Evolutionary conservation across 2,888 invertebrate species (phyloP).

Genomic region (Suillia variegata): DNA sequence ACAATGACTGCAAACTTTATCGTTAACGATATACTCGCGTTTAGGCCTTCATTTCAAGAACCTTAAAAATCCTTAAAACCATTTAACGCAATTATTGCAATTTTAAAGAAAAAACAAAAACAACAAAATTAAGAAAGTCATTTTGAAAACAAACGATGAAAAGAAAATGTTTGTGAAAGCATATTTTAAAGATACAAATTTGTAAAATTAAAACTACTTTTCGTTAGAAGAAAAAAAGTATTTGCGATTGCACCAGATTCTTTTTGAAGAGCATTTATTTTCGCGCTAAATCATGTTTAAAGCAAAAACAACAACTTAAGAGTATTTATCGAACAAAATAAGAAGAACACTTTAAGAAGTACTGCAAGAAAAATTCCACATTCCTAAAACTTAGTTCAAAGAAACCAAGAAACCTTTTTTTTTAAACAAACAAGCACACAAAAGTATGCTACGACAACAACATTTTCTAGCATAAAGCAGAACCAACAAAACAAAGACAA

Average conservation of each 20-base stretch:
- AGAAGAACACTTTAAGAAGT: no score
- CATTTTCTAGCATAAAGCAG: not conserved
- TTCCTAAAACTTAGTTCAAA: no score
- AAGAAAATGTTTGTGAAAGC: no score
- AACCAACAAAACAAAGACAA: not conserved
- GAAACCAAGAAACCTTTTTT: no score
- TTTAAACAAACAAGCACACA: not conserved
- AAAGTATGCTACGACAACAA: not conserved
- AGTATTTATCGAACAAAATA: no score
- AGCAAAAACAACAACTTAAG: no score
- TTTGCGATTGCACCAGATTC: no score
- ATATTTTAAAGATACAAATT: not conserved
- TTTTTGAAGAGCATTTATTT: no score
- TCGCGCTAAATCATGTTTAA: no score
- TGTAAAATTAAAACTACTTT: not conserved
- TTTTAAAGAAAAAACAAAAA: not conserved
- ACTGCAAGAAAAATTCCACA: no score
- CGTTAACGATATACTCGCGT: slow-evolving; percentile 71
- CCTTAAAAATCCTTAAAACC: not conserved
- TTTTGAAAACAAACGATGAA: not conserved
- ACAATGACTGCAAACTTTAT: slow-evolving; percentile 63
- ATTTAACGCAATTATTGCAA: not conserved
- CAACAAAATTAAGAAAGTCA: not conserved
- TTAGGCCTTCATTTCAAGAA: slow-evolving; percentile 67
- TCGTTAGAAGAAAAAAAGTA: no score